A percentile compares a stretch with the other conserved stretches of the same genome.
Conservation (phyloP, 1,140 invertebrate genomes). For the Microvelia longipes region DNA sequence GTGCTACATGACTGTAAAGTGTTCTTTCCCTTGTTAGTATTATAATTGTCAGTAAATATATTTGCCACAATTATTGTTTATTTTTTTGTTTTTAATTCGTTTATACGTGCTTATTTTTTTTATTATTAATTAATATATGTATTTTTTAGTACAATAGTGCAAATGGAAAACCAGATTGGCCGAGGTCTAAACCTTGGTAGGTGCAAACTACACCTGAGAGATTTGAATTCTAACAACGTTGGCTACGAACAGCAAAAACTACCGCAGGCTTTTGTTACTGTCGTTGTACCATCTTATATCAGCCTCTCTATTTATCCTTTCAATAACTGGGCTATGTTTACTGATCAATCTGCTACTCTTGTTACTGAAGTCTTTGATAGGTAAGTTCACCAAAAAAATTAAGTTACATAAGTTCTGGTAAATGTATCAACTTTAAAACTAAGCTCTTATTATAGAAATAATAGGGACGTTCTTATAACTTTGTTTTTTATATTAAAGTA, state of each 20-base stretch:
- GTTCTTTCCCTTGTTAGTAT: no score
- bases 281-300: slow-evolving; percentile 41
- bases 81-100: no score
- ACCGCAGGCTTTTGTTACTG: slow-evolving; percentile 39
- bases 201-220: slow-evolving; percentile 45
- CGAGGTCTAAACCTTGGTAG: slow-evolving; percentile 36
- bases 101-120: no score
- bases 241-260: slow-evolving; percentile 31
- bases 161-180: not conserved
- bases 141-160: not conserved
- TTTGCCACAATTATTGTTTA: no score
- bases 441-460: no score
- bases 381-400: slow-evolving; percentile 36
- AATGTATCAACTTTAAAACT: no score
- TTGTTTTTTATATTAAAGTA: no score
- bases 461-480: no score
- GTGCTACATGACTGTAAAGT: no score
- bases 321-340: slow-evolving; percentile 53
- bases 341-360: slow-evolving; percentile 51
- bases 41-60: no score
- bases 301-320: slow-evolving; percentile 46
- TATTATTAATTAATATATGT: no score
- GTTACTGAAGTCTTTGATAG: slow-evolving; percentile 55
- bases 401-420: no score
- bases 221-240: slow-evolving; percentile 43